Base-by-base conservation (phyloP, 2,797 vertebrate genomes). In the Pyrocephalus nanus region DNA sequence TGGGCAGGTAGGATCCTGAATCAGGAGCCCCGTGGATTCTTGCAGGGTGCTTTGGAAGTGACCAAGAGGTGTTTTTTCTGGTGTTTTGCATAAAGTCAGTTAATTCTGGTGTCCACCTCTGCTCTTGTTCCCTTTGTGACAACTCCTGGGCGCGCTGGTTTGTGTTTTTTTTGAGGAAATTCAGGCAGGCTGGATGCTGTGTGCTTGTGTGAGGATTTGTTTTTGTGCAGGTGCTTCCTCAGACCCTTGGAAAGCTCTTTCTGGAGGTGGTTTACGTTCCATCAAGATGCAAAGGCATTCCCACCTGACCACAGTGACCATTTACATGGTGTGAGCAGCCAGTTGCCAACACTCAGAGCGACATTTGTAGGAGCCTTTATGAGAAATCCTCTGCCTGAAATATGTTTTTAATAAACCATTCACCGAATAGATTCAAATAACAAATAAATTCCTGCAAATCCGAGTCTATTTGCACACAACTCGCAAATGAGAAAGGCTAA, bases 351-450 rank as follows among this genome's bases (percentile, higher is more conserved):
- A 4, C 86, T 61, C 54, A 34, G 61, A 84, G 76, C 67, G 40
- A 50, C 88, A 83, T 55, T 87, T 36, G 43, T 38, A 79, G 89
- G 34, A 91, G 80, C 69, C 42, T 50, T 92, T 92, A 93, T 0
- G 42, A 84, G 91, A 71, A 90, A 60, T 61, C 62, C 70, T 76
- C 74, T 61, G 81, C 36, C 85, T 96, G 95, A 97, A 97, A 97
- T 96, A 96, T 76, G 74, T 77, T 95, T 97, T 94, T 96, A 96
- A 96, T 97, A 96, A 96, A 70, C 76, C 30, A 70, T 70, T 91
- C 60, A 21, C 66, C 9, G 70, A 67, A 47, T 57, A 27, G 48
- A 47, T 84, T 88, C 87, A 81, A 92, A 86, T 84, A 95, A 83
- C 72, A 74, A 86, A 92, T 75, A 91, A 66, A 96, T 78, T 61